Conservation (phyloP, 2,113 vertebrate genomes). For the Ammodytes dubius region DNA sequence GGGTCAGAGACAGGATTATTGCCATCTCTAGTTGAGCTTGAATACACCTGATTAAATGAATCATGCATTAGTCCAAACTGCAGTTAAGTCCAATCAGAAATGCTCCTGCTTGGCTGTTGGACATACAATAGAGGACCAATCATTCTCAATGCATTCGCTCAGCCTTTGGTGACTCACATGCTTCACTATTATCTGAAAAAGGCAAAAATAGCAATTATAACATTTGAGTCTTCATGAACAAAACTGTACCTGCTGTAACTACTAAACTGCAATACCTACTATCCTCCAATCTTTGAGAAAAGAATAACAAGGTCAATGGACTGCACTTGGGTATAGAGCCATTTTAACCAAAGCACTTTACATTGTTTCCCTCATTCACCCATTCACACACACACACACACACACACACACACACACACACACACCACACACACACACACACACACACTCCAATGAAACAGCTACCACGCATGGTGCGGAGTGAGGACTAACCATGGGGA, state of each 20-base stretch:
- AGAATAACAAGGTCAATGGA: too few relatives aligned
- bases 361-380: too few relatives aligned
- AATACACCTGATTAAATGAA: constrained; percentile 1
- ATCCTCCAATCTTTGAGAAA: too few relatives aligned
- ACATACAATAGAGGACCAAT: background rate
- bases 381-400: too few relatives aligned
- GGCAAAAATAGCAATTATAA: background rate
- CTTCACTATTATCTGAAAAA: constrained; percentile 1
- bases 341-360: too few relatives aligned
- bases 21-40: background rate
- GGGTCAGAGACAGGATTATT: constrained; percentile 19
- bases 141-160: background rate
- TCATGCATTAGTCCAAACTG: background rate
- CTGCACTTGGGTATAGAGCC: too few relatives aligned
- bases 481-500: too few relatives aligned
- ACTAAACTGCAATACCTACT: background rate
- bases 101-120: background rate
- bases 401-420: too few relatives aligned
- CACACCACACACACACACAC: too few relatives aligned
- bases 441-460: too few relatives aligned
- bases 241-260: background rate
- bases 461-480: too few relatives aligned
- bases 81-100: constrained; percentile 4
- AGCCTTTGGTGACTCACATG: background rate
- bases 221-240: background rate